Percentiles rank a stretch among this genome's conserved stretches.
phyloP scores from a whole-genome alignment of 2,797 vertebrate species.

The Pangasius djambal region DNA sequence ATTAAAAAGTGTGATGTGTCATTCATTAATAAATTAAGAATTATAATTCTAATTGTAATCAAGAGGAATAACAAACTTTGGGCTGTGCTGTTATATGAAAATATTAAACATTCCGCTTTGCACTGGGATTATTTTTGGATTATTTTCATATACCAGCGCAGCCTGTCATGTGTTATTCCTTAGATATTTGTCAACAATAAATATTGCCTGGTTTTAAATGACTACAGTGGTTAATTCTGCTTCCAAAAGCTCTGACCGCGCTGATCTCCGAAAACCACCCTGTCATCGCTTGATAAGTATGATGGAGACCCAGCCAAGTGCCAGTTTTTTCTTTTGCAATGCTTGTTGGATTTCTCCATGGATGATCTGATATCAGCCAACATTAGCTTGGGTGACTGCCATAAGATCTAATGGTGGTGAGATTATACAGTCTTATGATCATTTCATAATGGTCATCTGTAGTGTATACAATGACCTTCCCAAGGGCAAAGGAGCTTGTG shows the following conservation, averaged over 20 bases:
- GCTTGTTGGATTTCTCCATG: not conserved
- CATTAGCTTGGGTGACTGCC: not conserved
- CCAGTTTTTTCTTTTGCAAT: not conserved
- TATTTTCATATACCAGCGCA: not conserved
- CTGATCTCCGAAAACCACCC: not conserved
- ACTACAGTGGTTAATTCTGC: not conserved
- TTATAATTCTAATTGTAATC: not conserved
- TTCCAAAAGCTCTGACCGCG: not conserved
- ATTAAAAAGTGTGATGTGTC: not conserved
- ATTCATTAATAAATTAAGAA: not conserved
- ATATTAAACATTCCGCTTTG: not conserved
- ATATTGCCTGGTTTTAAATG: not conserved
- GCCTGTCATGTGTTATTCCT: not conserved
- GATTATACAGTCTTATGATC: not conserved
- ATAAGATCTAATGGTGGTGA: not conserved
- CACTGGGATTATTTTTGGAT: not conserved
- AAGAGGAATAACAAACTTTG: not conserved
- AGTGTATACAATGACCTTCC: not conserved
- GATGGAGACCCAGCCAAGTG: not conserved
- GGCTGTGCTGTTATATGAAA: not conserved
- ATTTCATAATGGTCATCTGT: not conserved
- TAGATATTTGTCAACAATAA: not conserved
- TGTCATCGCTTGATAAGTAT: slow-evolving; percentile 6
- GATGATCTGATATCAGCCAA: not conserved
- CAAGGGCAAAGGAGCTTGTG: too few species aligned